Evolutionary conservation across 2,797 vertebrate species (phyloP).

Genomic region (Silurus lanzhouensis): DNA sequence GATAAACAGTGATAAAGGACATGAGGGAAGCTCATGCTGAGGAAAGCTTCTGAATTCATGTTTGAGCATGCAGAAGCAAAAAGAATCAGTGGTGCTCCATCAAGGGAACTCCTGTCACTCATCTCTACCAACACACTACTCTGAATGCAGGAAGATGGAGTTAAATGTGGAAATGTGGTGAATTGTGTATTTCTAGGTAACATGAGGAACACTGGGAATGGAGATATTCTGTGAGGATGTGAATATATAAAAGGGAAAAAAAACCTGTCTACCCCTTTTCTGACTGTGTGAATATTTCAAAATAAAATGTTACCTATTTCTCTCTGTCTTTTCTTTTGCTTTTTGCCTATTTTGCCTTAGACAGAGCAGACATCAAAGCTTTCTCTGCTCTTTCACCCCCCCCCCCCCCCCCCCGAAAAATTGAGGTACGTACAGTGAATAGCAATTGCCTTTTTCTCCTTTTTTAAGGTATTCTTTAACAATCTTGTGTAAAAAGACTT

Average conservation of each 20-base stretch:
- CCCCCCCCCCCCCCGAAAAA: slow-evolving; percentile 27
- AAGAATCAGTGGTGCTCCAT: slow-evolving; percentile 26
- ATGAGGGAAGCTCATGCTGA: slow-evolving; percentile 4
- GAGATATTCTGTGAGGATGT: slow-evolving; percentile 32
- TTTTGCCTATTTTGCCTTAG: slow-evolving; percentile 32
- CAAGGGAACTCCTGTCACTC: slow-evolving; percentile 50
- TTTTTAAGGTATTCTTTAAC: slow-evolving; percentile 6
- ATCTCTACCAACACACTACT: slow-evolving; percentile 21
- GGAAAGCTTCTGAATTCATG: slow-evolving; percentile 17
- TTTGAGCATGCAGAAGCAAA: slow-evolving; percentile 34
- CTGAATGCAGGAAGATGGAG: slow-evolving; percentile 22
- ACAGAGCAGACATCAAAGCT: slow-evolving; percentile 46
- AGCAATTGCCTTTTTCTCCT: slow-evolving; percentile 22
- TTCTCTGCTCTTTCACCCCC: slow-evolving; percentile 14
- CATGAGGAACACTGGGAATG: slow-evolving; percentile 35
- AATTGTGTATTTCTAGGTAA: slow-evolving; percentile 19
- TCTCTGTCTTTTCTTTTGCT: slow-evolving; percentile 5
- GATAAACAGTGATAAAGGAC: slow-evolving; percentile 19
- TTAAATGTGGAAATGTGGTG: slow-evolving; percentile 29
- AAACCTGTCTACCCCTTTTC: slow-evolving; percentile 15
- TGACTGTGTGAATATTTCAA: slow-evolving; percentile 13
- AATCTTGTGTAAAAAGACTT: slow-evolving; percentile 3
- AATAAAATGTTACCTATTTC: slow-evolving; percentile 14
- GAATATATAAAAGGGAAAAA: slow-evolving; percentile 8
- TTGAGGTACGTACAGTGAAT: slow-evolving; percentile 33